Conservation (phyloP, 2,113 vertebrate species). For the Narcine bancroftii region DNA sequence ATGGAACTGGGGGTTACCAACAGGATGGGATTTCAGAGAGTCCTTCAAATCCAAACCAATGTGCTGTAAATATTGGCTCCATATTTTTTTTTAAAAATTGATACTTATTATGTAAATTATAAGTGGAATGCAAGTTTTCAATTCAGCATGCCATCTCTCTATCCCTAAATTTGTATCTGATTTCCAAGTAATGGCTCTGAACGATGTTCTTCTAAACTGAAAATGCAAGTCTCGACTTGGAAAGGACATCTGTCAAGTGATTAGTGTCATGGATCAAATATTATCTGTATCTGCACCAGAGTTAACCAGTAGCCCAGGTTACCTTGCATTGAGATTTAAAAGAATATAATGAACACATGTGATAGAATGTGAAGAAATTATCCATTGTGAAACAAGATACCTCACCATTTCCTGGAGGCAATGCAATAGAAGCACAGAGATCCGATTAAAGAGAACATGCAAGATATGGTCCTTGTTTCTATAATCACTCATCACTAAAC, state of each 20-base stretch:
- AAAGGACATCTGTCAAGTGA: neutral
- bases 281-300: neutral
- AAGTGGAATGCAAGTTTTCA: too few species aligned
- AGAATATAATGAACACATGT: neutral
- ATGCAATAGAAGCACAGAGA: neutral
- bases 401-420: neutral
- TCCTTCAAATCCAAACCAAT: too few species aligned
- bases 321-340: neutral
- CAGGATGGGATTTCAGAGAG: too few species aligned
- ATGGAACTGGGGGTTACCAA: too few species aligned
- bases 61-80: too few species aligned
- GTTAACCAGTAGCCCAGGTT: neutral
- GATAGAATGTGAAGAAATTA: neutral
- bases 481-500: neutral
- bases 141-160: too few species aligned
- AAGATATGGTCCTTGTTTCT: neutral
- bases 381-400: neutral
- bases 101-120: too few species aligned
- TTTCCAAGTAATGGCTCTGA: too few species aligned
- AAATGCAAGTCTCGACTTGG: neutral
- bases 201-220: neutral
- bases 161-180: too few species aligned
- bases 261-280: neutral
- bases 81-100: too few species aligned
- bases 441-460: neutral